Percentiles rank a stretch among this genome's conserved stretches.
Evolutionary conservation across 2,797 vertebrate genomes (phyloP).

Genomic region (Saguinus oedipus): DNA sequence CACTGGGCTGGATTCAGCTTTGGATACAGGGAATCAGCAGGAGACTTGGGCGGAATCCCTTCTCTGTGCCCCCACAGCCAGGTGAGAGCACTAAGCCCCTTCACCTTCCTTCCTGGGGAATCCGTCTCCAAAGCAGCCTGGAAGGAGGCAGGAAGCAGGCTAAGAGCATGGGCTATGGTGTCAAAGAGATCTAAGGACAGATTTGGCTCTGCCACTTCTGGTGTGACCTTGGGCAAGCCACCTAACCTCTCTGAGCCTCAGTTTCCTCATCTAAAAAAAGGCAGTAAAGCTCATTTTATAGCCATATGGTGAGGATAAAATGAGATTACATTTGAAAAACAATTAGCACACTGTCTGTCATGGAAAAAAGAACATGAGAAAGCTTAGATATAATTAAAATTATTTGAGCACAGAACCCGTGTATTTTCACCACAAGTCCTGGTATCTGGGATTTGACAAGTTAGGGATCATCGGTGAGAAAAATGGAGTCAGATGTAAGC

Average conservation of each 20-base stretch:
- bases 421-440: not conserved
- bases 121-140: not conserved
- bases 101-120: not conserved
- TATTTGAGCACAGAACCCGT: not conserved
- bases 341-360: slow-evolving; percentile 29
- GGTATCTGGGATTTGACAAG: not conserved
- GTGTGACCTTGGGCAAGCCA: not conserved
- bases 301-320: slow-evolving; percentile 19
- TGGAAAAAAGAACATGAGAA: slow-evolving; percentile 27
- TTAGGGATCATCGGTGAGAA: slow-evolving; percentile 3
- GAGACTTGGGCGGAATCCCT: not conserved
- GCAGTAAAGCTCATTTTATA: not conserved
- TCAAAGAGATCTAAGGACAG: not conserved
- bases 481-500: slow-evolving; percentile 35
- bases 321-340: slow-evolving; percentile 14
- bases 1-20: not conserved
- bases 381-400: slow-evolving; percentile 7
- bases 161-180: not conserved
- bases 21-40: not conserved
- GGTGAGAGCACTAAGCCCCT: not conserved
- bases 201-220: not conserved
- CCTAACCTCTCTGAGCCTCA: not conserved
- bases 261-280: slow-evolving; percentile 8
- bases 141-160: not conserved
- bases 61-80: not conserved